Conservation (phyloP, 1,140 invertebrate genomes). For the Pogonomyrmex barbatus region DNA sequence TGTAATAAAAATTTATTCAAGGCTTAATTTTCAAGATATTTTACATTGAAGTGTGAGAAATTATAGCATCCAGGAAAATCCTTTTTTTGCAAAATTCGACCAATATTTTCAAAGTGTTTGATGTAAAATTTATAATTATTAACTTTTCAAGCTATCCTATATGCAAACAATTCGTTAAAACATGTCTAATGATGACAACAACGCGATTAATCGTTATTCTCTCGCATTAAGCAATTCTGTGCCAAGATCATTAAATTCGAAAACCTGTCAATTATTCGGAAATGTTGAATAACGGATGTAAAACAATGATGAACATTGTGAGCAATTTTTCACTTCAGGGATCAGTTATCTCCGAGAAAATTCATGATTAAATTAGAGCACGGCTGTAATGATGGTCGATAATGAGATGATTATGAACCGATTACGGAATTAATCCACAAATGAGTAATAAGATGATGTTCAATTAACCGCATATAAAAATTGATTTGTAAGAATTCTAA, state of each 20-base stretch:
- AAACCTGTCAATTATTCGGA: conserved; percentile 8
- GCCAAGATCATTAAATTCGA: conserved; percentile 37
- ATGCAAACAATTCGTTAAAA: neutral
- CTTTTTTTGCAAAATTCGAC: neutral
- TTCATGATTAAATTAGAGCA: neutral
- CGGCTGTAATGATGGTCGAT: conserved; percentile 9
- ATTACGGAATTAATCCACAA: conserved; percentile 15
- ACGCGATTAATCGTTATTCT: conserved; percentile 21
- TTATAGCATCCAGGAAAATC: neutral
- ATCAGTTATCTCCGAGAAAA: conserved; percentile 9
- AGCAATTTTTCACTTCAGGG: neutral
- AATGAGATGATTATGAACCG: neutral
- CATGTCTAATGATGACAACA: neutral
- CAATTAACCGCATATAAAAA: neutral
- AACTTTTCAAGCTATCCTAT: neutral
- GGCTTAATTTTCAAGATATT: neutral
- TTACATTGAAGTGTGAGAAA: neutral
- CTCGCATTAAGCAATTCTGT: neutral
- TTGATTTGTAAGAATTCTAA: neutral
- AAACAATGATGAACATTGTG: neutral
- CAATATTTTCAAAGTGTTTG: neutral
- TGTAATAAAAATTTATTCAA: neutral
- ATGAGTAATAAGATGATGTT: neutral
- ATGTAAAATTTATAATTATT: neutral
- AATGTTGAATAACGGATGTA: neutral